phyloP scores from a whole-genome alignment of 2,797 vertebrate species.

The Ctenopoma multispine region DNA sequence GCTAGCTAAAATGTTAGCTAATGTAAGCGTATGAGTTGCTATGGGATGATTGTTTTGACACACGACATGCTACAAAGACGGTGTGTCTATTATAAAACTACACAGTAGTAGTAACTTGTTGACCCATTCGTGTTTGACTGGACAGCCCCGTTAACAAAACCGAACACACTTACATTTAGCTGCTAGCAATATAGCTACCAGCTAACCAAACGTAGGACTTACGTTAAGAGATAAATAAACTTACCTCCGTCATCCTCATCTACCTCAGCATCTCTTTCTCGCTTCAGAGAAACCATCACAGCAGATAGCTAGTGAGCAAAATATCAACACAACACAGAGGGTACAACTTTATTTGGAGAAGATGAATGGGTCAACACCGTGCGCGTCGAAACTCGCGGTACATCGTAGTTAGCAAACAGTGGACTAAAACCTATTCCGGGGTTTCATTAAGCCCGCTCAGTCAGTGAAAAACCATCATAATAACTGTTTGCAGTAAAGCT shows the following conservation, averaged over 20 bases:
- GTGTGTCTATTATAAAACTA: not conserved
- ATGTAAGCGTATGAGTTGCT: not conserved
- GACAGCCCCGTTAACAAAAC: not conserved
- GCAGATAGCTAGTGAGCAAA: not conserved
- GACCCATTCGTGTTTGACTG: not conserved
- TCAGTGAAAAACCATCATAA: not conserved
- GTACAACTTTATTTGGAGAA: slow-evolving; percentile 1
- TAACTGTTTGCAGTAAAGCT: too few relatives aligned
- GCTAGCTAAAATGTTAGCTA: slow-evolving; percentile 48
- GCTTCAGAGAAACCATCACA: slow-evolving; percentile 80
- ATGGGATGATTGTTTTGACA: not conserved
- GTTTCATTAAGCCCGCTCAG: slow-evolving; percentile 22
- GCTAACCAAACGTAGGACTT: slow-evolving; percentile 50
- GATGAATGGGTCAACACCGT: slow-evolving; percentile 46
- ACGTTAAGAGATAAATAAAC: slow-evolving; percentile 29
- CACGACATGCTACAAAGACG: not conserved
- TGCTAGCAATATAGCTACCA: slow-evolving; percentile 18
- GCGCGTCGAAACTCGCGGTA: slow-evolving; percentile 67
- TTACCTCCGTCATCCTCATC: slow-evolving; percentile 79
- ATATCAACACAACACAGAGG: not conserved
- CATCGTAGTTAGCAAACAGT: not conserved
- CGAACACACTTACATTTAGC: not conserved
- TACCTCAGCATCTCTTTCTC: slow-evolving; percentile 76
- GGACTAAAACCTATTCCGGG: slow-evolving; percentile 60
- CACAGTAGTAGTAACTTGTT: not conserved